phyloP scores from a whole-genome alignment of 2,888 invertebrate species.

The Apamea epomidion region DNA sequence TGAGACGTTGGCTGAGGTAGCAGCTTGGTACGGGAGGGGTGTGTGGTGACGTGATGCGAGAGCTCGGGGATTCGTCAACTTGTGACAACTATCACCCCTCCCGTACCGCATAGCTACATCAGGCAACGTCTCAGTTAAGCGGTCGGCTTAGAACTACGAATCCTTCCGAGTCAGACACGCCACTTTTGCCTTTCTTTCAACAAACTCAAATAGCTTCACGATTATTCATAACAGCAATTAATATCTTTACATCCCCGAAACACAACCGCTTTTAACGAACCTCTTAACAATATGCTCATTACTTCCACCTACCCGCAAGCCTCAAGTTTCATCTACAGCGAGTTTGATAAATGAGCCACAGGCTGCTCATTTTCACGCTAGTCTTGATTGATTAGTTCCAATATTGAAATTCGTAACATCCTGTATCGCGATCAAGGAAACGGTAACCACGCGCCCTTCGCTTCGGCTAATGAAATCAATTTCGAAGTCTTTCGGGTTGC shows the following conservation, averaged over 20 bases:
- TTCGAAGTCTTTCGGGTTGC: slow-evolving; percentile 50
- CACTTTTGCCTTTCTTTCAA: background rate
- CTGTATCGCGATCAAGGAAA: slow-evolving; percentile 72
- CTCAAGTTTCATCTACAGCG: slow-evolving; percentile 76
- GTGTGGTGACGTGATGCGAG: too few species aligned
- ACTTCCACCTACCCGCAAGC: slow-evolving; percentile 55
- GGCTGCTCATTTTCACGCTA: slow-evolving; percentile 79
- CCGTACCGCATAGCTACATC: too few species aligned
- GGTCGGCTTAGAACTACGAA: background rate
- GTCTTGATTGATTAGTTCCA: slow-evolving; percentile 83
- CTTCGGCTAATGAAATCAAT: slow-evolving; percentile 67
- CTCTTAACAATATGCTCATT: slow-evolving; percentile 41
- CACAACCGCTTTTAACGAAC: slow-evolving; percentile 33
- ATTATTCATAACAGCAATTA: slow-evolving; percentile 30
- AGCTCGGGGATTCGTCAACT: too few species aligned
- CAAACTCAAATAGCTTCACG: background rate
- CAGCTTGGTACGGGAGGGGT: too few species aligned
- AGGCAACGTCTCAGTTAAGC: too few species aligned
- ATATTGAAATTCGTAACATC: slow-evolving; percentile 81
- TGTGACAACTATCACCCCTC: too few species aligned
- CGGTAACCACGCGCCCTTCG: slow-evolving; percentile 64
- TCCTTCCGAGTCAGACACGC: background rate
- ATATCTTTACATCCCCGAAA: slow-evolving; percentile 12
- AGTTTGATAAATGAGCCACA: slow-evolving; percentile 79
- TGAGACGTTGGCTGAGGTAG: too few species aligned